Evolutionary conservation across 1,140 invertebrate genomes (phyloP), one percentile per base, ranked within the genome.

Genomic region (Aphis craccivora): DNA sequence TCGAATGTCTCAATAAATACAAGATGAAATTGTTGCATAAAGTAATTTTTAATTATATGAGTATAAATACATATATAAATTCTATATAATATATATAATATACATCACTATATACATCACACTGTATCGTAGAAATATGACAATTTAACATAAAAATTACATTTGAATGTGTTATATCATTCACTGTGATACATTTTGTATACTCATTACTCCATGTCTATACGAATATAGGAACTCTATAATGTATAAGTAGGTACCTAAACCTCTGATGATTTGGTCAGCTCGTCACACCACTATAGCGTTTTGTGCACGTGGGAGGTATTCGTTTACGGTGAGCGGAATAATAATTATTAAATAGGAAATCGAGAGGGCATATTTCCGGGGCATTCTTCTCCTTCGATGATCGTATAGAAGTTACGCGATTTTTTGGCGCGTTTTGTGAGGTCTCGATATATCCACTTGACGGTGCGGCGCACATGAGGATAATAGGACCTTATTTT

Each of bases 351-450:
- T 40, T n/a, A 67, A 43, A 43, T 53, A 55, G 88, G 76, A 83
- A 92, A 92, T 81, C 67, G 43, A 92, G 30, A 92, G 22, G 76
- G 40, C 91, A 53, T 92, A 23, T 83, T 83, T 92, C 91, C 91
- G 91, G 91, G n/a, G 40, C 91, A 92, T 92, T 92, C 35, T 92
- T 53, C 43, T 76, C 8, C 23, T 30, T 11, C n/a, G 9, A 43
- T 5, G 51, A 90, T 25, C 35, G 23, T 88, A 51, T n/a, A 88
- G n/a, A 40, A 51, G 45, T 92, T 92, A 40, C 45, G 45, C 76
- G 91, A 84, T 92, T 84, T 90, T 90, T 92, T 92, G 91, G 45
- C 91, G 76, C 76, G 25, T 92, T 91, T 92, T 92, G 91, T 92
- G 91, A 48, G 91, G 91, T 92, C 91, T 14, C 53, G 35, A 76